These are phyloP conservation scores for Podarcis raffonei DNA, from an alignment of 2,113 vertebrate genomes.

Conservation along the genomic window DNA sequence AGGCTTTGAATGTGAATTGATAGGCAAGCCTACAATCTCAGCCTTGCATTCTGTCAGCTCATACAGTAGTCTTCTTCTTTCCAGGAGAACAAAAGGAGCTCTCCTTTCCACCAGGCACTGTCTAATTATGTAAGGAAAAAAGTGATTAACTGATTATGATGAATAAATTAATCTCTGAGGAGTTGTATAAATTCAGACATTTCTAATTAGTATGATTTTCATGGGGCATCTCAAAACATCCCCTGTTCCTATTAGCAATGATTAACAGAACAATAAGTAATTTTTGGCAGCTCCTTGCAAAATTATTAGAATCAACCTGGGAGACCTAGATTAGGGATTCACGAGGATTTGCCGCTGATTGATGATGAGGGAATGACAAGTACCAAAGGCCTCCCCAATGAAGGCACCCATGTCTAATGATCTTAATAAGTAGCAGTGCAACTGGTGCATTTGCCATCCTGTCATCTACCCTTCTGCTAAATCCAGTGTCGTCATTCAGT, in stretches of 20 bases:
- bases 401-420: slow-evolving; percentile 53
- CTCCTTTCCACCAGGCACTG: slow-evolving; percentile 66
- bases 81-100: slow-evolving; percentile 68
- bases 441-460: slow-evolving; percentile 32
- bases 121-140: slow-evolving; percentile 79
- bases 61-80: slow-evolving; percentile 46
- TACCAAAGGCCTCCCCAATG: slow-evolving; percentile 27
- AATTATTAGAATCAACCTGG: slow-evolving; percentile 74
- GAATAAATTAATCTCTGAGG: slow-evolving; percentile 83
- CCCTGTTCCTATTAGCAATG: slow-evolving; percentile 77
- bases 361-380: slow-evolving; percentile 66
- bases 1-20: slow-evolving; percentile 32
- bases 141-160: slow-evolving; percentile 83
- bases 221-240: slow-evolving; percentile 72
- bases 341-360: slow-evolving; percentile 65
- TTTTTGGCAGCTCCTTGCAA: slow-evolving; percentile 75
- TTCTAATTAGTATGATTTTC: slow-evolving; percentile 80
- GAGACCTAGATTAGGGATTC: slow-evolving; percentile 66
- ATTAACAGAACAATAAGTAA: slow-evolving; percentile 81
- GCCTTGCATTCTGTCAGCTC: slow-evolving; percentile 46
- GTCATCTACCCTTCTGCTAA: neutral
- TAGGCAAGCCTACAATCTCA: slow-evolving; percentile 23
- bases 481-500: neutral
- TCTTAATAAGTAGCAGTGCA: slow-evolving; percentile 38
- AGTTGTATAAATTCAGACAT: slow-evolving; percentile 79